These are phyloP conservation scores for Lordiphosa stackelbergi DNA, from an alignment of 1,140 invertebrate species.

Conservation along the genomic window DNA sequence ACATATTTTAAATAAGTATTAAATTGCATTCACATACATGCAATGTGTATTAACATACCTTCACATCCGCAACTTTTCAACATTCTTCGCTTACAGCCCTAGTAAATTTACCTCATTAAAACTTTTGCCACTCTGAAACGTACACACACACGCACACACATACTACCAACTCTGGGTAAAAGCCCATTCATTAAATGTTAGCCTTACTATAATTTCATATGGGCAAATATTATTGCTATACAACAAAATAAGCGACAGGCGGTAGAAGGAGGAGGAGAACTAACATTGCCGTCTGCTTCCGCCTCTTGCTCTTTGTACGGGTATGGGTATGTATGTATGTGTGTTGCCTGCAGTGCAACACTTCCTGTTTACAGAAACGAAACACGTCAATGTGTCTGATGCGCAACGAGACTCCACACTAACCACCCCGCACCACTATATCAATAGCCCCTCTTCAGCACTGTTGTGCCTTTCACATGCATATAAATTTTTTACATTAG, in stretches of 20 bases:
- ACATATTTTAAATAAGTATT: too few species aligned
- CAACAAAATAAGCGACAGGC: slow-evolving; percentile 17
- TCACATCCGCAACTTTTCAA: not conserved
- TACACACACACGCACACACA: not conserved
- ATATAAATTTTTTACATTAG: slow-evolving; percentile 56
- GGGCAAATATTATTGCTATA: slow-evolving; percentile 60
- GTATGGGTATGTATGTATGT: too few species aligned
- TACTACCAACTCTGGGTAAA: not conserved
- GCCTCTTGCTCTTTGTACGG: slow-evolving; percentile 31
- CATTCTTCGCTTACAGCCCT: not conserved
- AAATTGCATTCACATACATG: too few species aligned
- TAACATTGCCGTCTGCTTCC: slow-evolving; percentile 37
- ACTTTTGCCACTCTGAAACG: slow-evolving; percentile 6
- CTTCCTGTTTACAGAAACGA: slow-evolving; percentile 70
- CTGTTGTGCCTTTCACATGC: slow-evolving; percentile 12
- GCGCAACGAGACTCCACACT: slow-evolving; percentile 15
- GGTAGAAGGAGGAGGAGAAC: not conserved
- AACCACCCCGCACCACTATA: not conserved
- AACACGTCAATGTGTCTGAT: slow-evolving; percentile 64
- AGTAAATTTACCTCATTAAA: slow-evolving; percentile 12
- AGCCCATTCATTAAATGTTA: slow-evolving; percentile 64
- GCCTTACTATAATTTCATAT: slow-evolving; percentile 56
- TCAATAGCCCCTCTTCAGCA: not conserved
- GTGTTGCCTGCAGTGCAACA: slow-evolving; percentile 57
- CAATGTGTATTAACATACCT: too few species aligned